Conservation (phyloP, 92 coral and sea anemone genomes). For the Epizoanthus stellaris region DNA sequence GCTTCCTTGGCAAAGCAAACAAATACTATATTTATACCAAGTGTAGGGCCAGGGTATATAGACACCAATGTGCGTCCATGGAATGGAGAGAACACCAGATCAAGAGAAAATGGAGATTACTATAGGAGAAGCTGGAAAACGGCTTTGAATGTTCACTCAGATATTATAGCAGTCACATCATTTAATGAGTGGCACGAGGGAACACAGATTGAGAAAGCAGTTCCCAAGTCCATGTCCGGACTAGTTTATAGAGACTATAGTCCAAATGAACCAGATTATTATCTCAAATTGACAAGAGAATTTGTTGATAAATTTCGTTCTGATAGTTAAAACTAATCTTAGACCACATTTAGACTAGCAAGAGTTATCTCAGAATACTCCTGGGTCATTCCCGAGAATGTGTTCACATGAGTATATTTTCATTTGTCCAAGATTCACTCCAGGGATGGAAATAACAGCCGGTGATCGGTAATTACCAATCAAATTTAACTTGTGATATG, state of each 20-base stretch:
- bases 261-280: constrained; percentile 80
- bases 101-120: constrained; percentile 80
- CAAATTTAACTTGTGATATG: too few species aligned
- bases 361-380: too few species aligned
- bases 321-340: not conserved
- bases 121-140: constrained; percentile 89
- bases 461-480: too few species aligned
- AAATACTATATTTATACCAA: constrained; percentile 86
- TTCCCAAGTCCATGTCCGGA: constrained; percentile 81
- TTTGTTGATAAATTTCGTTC: constrained; percentile 64
- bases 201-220: constrained; percentile 95
- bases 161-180: constrained; percentile 87
- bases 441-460: too few species aligned
- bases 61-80: constrained; percentile 93
- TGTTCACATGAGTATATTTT: too few species aligned
- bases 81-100: constrained; percentile 82
- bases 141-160: constrained; percentile 83
- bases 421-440: too few species aligned
- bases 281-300: constrained; percentile 77
- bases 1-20: constrained; percentile 79
- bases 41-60: constrained; percentile 97
- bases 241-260: constrained; percentile 70
- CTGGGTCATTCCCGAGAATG: too few species aligned
- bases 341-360: too few species aligned
- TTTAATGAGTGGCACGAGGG: constrained; percentile 99